Base-by-base conservation (phyloP, 53 echinoderm and acorn worm species). In the Henricia sp. region DNA sequence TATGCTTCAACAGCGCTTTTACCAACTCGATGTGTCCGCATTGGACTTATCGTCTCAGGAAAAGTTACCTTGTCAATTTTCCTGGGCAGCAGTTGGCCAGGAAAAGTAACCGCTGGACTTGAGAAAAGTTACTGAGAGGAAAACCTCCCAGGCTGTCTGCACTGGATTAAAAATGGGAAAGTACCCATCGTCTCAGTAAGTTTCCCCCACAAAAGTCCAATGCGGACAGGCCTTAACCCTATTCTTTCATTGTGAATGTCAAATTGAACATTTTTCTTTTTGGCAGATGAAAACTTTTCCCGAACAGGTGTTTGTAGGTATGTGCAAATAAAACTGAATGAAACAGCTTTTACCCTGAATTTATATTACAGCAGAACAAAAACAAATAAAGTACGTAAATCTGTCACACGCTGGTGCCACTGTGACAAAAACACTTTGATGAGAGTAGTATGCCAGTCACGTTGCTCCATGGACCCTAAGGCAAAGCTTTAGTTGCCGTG, bases 361-460 rank as follows among this genome's bases (percentile, higher is more conserved):
- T 71, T 71, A 71, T 54, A 73, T 33, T 41, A 13, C 76, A 4
- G 50, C 32, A 46, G 32, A 23, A 19, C 62, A 29, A 62, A 80
- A 63, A 48, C 80, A 80, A 80, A 62, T 80, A 80, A 62, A 64
- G 63, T 64, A 33, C 63, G 64, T 80, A 80, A 80, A 80, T 80
- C 80, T 80, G 80, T 80, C 80, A 80, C n/a, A n/a, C 0, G 80
- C 30, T 64, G 80, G 80, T 80, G 80, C 80, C 80, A 80, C 8
- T 46, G 46, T 80, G 50, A 33, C 70, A 24, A 80, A 53, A 80
- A 64, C 64, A 51, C 44, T 80, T 63, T 80, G 37, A 41, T 60
- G 62, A 60, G 64, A 59, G 42, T 13, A 60, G 62, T 52, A 54
- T 16, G 37, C 5, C 35, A 17, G 72, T 32, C 10, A n/a, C n/a